phyloP scores from a whole-genome alignment of 1,140 invertebrate genomes.

The Polypedilum vanderplanki region DNA sequence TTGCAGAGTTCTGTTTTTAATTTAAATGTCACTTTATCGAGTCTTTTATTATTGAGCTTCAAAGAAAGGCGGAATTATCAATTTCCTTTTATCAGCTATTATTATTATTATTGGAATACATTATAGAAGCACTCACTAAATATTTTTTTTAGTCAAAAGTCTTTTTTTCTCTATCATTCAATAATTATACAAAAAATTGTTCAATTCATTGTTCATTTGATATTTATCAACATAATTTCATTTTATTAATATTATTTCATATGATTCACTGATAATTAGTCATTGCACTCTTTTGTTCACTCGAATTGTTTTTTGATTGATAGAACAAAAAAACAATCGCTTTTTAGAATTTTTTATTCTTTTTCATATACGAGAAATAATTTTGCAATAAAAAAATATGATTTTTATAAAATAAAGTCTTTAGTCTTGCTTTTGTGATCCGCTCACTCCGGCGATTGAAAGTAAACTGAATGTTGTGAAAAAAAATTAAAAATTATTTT shows the following conservation, averaged over 20 bases:
- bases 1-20: background rate
- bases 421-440: background rate
- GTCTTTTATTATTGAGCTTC: background rate
- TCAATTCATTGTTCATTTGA: constrained; percentile 8
- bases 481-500: constrained; percentile 17
- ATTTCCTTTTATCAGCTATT: constrained; percentile 26
- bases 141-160: background rate
- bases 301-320: background rate
- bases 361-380: background rate
- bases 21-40: background rate
- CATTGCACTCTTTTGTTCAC: background rate
- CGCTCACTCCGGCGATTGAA: constrained; percentile 1
- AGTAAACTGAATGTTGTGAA: constrained; percentile 23
- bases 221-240: constrained; percentile 11
- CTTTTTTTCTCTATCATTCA: background rate
- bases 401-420: background rate
- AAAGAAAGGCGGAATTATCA: constrained; percentile 5
- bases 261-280: constrained; percentile 7
- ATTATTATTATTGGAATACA: background rate
- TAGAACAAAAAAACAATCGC: background rate
- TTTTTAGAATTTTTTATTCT: background rate
- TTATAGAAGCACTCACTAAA: background rate
- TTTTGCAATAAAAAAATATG: background rate
- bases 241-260: background rate
- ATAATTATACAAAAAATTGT: background rate